Evolutionary conservation across 1,140 invertebrate genomes (phyloP).

Genomic region (Mycetomoellerius zeteki): DNA sequence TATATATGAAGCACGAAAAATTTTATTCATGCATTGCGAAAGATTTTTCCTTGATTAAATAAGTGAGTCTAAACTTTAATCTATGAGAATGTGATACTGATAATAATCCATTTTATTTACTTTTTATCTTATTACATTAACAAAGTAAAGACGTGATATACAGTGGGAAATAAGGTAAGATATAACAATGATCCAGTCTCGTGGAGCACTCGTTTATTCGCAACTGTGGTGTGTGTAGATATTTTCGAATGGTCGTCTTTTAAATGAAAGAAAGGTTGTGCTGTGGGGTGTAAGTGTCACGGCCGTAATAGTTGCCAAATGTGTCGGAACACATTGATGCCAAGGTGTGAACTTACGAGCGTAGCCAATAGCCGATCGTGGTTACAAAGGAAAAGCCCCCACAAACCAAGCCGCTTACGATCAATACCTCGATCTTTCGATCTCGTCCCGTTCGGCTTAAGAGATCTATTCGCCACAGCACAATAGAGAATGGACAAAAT

Average conservation of each 20-base stretch:
- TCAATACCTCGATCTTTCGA: slow-evolving; percentile 82
- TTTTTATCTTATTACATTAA: not conserved
- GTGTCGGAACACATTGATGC: slow-evolving; percentile 77
- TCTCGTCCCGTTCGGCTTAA: slow-evolving; percentile 55
- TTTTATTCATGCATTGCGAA: not conserved
- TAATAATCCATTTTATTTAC: not conserved
- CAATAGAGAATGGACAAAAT: slow-evolving; percentile 79
- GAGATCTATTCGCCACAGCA: slow-evolving; percentile 78
- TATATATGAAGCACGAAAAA: not conserved
- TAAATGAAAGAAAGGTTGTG: not conserved
- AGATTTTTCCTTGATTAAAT: not conserved
- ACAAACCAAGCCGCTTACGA: slow-evolving; percentile 83
- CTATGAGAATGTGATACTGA: not conserved
- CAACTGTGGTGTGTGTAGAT: slow-evolving; percentile 3
- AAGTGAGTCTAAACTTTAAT: not conserved
- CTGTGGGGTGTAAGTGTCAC: slow-evolving; percentile 64
- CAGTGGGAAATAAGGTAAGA: not conserved
- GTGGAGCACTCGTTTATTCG: not conserved
- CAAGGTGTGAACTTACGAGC: slow-evolving; percentile 80
- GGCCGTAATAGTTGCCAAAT: slow-evolving; percentile 69
- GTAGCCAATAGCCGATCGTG: slow-evolving; percentile 62
- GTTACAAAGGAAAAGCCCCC: slow-evolving; percentile 68
- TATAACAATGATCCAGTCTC: not conserved
- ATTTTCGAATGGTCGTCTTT: slow-evolving; percentile 18
- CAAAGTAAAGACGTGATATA: not conserved